phyloP scores from a whole-genome alignment of 2,888 invertebrate genomes.

The Bombyx huttoni region DNA sequence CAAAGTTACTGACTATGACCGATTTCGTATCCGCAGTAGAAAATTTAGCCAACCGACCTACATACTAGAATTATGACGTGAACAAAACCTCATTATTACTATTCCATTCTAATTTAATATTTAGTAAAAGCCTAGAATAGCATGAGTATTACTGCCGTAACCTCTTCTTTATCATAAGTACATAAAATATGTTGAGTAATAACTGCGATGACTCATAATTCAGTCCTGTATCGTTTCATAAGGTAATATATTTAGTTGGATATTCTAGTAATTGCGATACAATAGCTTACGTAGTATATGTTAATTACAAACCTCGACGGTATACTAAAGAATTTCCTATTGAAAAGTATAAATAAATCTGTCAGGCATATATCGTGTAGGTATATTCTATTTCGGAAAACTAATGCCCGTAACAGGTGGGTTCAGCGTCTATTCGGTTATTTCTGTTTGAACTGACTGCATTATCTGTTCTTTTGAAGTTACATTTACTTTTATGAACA shows the following conservation, averaged over 20 bases:
- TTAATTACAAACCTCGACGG: no score
- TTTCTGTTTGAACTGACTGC: constrained; percentile 28
- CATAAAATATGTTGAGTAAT: background rate
- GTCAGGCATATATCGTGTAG: constrained; percentile 34
- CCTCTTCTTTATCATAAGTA: background rate
- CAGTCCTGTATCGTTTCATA: background rate
- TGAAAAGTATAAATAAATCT: constrained; percentile 33
- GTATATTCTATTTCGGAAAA: constrained; percentile 41
- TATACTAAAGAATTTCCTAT: background rate
- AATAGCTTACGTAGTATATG: no score
- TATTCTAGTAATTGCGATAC: background rate
- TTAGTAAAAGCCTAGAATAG: background rate
- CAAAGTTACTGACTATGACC: no score
- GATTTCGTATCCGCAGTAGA: no score
- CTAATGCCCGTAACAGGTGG: constrained; percentile 47
- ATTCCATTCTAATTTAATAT: background rate
- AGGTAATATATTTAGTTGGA: background rate
- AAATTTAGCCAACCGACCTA: no score
- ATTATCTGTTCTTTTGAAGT: constrained; percentile 48
- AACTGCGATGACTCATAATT: background rate
- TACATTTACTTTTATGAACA: constrained; percentile 34
- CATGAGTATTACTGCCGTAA: background rate
- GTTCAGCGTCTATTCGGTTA: constrained; percentile 30
- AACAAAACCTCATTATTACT: no score
- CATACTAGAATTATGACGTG: no score